Evolutionary conservation across 2,888 invertebrate genomes (phyloP).

Genomic region (Sesamia inferens): DNA sequence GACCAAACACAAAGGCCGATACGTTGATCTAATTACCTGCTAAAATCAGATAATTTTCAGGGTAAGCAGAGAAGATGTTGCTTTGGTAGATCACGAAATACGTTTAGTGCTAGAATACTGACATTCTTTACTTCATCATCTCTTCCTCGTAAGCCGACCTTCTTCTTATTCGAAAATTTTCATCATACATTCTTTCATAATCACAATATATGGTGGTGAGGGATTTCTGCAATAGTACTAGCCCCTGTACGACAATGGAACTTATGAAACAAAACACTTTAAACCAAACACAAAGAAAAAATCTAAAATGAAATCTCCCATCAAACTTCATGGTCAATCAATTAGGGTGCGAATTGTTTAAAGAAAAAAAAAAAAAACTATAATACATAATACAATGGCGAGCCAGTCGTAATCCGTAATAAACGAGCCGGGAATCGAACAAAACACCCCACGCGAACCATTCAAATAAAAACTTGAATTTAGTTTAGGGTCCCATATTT

Average conservation of each 20-base stretch:
- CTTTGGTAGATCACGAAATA: background rate
- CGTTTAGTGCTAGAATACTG: background rate
- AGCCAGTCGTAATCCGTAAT: slow-evolving; percentile 67
- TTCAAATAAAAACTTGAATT: slow-evolving; percentile 55
- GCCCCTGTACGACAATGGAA: background rate
- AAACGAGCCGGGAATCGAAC: slow-evolving; percentile 69
- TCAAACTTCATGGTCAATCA: slow-evolving; percentile 65
- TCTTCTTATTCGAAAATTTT: background rate
- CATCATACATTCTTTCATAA: background rate
- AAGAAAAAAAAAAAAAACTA: slow-evolving; percentile 64
- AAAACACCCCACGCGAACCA: slow-evolving; percentile 60
- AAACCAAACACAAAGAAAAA: slow-evolving; percentile 14
- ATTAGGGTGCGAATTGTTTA: slow-evolving; percentile 67
- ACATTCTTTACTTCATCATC: no score
- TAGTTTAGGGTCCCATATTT: slow-evolving; percentile 59
- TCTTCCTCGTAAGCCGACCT: no score
- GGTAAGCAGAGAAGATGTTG: background rate
- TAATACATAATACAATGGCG: slow-evolving; percentile 71
- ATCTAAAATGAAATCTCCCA: slow-evolving; percentile 35
- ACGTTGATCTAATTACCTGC: slow-evolving; percentile 43
- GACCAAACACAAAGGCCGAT: slow-evolving; percentile 43
- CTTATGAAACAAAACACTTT: background rate
- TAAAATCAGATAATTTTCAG: slow-evolving; percentile 2
- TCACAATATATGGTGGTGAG: background rate
- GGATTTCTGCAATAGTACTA: background rate